Conservation (phyloP, 2,113 vertebrate genomes). For the Hyla sarda region DNA sequence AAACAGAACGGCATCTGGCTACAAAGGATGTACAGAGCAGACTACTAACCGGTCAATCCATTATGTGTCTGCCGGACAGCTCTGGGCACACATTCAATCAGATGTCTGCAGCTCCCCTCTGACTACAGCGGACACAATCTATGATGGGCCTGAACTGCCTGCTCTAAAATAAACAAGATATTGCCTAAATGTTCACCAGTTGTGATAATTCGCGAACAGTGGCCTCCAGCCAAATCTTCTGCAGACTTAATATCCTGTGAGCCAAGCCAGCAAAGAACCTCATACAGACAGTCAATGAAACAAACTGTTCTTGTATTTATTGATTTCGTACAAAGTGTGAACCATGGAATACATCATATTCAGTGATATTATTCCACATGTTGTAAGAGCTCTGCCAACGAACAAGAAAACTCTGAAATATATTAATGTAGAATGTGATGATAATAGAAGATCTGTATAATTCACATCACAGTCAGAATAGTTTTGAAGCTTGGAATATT, state of each 20-base stretch:
- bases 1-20: constrained; percentile 30
- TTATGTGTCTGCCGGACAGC: constrained; percentile 39
- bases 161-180: constrained; percentile 31
- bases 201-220: constrained; percentile 40
- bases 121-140: constrained; percentile 37
- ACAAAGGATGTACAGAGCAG: constrained; percentile 3
- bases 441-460: background rate
- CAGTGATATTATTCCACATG: background rate
- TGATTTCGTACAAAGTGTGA: background rate
- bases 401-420: background rate
- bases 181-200: constrained; percentile 41
- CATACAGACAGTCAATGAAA: constrained; percentile 25
- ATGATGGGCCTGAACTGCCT: background rate
- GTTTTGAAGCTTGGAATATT: too few relatives aligned
- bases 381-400: background rate
- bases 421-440: background rate
- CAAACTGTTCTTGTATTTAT: constrained; percentile 17
- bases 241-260: constrained; percentile 23
- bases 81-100: constrained; percentile 48
- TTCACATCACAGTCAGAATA: background rate
- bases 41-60: constrained; percentile 23
- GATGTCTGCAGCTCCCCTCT: constrained; percentile 49
- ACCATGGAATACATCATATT: constrained; percentile 4
- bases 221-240: constrained; percentile 37
- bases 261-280: background rate